Base-by-base conservation (phyloP, 2,797 vertebrate genomes). In the Botia almorhae region DNA sequence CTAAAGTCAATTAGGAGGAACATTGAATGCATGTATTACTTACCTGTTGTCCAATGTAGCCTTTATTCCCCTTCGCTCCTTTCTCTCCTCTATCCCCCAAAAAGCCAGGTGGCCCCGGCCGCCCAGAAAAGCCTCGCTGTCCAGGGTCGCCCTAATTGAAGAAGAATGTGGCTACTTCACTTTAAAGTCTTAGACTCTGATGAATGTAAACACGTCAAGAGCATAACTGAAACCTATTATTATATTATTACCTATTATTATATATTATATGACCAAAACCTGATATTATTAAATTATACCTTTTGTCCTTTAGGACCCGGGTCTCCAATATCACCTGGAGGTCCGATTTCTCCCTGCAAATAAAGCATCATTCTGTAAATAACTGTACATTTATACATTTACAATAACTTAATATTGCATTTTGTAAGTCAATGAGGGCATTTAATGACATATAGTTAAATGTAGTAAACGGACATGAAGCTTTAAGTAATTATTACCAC, bases 61-160 rank as follows among this genome's bases (percentile, higher is more conserved):
- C 95, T 84, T 94, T 94, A 78, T 93, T 90, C 81, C 95, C 95
- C 86, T 92, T 95, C 11, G 29, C 74, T 13, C 94, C 94, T 85
- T 90, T 90, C 51, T 51, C 64, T 70, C 94, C 95, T 21, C 46
- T 50, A 23, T 85, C 72, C 17, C 95, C 95, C 0, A 83, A 84
- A 19, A 82, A 51, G 69, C 94, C 94, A 76, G 83, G 64, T 0
- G 82, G 87, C 0, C 95, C 95, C 0, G 89, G 85, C 0, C 17
- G 80, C 39, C 94, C 95, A 48, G 83, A 70, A 16, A 80, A 76
- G 3, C 95, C 95, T 48, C 60, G 67, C 29, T 78, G 75, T n/a
- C 95, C 95, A 23, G 77, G 0, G 0, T 77, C 85, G 39, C 95
- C 95, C 95, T 96, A 39, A 46, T 51, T 53, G 69, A 10, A 77